Evolutionary conservation across 2,797 vertebrate species (phyloP), one percentile per base, ranked within the genome.

Genomic region (Paedocypris micromegethes): DNA sequence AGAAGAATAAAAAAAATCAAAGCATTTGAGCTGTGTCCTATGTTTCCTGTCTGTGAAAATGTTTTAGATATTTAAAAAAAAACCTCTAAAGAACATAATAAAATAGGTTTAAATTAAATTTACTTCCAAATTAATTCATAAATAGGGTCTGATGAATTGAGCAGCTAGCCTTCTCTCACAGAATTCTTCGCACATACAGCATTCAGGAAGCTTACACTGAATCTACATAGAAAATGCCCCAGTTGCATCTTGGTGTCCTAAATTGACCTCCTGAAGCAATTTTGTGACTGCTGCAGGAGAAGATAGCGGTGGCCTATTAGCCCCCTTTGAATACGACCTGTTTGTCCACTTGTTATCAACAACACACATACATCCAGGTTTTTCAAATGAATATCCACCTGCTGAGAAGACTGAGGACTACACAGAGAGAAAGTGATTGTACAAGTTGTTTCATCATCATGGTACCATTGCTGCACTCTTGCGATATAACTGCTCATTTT

Each of bases 291-390:
- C 67, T 70, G 57, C 67, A 51, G 8, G 8, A 49, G 5, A 48
- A 74, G 72, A 70, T 61, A 70, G 66, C 56, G 57, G 50, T 4
- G 38, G 5, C 2, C 66, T 55, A 48, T 59, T 64, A 48, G 62
- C 52, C 54, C 37, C 52, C 37, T 58, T 9, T 44, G 61, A 37
- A 59, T 54, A 9, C 5, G 1, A 37, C 50, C 51, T 7, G 37
- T 58, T 53, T 63, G 42, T 58, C 3, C n/a, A 40, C 44, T 45
- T 47, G 64, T 69, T 69, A 73, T 73, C 66, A 43, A 52, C 5
- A 47, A 9, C 60, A 49, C 45, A 64, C 66, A 69, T 7, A 49
- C 57, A 38, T 52, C 56, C 50, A 55, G 40, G 40, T 66, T 58
- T 66, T 40, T 5, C 3, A 61, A 57, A 61, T 59, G 40, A 59